A percentile compares a stretch with the other conserved stretches of the same genome.
Evolutionary conservation across 2,113 vertebrate genomes (phyloP).

Genomic region (Nothocercus nigrocapillus): DNA sequence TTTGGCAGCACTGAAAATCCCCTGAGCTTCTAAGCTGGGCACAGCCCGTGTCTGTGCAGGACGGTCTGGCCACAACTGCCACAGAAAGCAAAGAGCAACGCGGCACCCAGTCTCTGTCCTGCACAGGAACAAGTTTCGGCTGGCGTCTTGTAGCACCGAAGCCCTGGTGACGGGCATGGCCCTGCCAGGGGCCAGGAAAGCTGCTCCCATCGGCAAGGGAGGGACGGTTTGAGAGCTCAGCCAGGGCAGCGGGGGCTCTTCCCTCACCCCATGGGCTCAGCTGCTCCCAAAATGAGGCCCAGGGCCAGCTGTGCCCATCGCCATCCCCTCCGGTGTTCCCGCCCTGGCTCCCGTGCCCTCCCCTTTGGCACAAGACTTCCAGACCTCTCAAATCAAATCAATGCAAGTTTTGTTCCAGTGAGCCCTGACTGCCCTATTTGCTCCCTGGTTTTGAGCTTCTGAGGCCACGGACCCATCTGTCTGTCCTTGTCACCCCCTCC

Average conservation of each 20-base stretch:
- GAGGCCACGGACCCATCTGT: too few species aligned
- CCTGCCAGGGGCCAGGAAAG: background rate
- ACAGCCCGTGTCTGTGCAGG: rapidly evolving
- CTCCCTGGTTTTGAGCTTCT: background rate
- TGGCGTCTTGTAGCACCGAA: background rate
- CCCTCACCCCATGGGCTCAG: too few species aligned
- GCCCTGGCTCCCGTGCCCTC: too few species aligned
- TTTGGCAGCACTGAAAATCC: background rate
- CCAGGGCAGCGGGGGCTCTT: too few species aligned
- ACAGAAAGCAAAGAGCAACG: too few species aligned
- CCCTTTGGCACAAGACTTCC: background rate
- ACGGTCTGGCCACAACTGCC: background rate
- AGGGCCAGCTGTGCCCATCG: too few species aligned
- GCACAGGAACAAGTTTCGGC: background rate
- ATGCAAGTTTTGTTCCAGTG: background rate
- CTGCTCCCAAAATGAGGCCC: too few species aligned
- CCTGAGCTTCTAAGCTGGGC: background rate
- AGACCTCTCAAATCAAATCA: background rate
- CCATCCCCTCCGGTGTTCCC: too few species aligned
- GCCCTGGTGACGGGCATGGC: rapidly evolving
- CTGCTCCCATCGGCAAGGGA: background rate
- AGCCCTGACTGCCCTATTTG: rapidly evolving
- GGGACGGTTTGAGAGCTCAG: too few species aligned
- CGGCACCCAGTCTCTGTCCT: background rate
- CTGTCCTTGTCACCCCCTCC: background rate